phyloP scores from a whole-genome alignment of 2,113 vertebrate genomes.

The Callorhinus ursinus region DNA sequence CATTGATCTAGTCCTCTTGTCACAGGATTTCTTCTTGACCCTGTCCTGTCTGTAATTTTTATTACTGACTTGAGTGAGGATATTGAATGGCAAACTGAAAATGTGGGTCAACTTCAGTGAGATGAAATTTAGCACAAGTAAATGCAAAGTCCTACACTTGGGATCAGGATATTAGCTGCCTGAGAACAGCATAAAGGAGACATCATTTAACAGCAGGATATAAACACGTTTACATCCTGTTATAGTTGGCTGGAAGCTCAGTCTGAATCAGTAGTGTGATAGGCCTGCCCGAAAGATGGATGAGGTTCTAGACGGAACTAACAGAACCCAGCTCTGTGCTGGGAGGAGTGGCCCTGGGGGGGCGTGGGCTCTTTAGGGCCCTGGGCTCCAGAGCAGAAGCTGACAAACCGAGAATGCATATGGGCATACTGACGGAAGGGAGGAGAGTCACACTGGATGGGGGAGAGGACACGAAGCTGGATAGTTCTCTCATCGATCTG shows the following conservation, averaged over 20 bases:
- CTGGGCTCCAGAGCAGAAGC: background rate
- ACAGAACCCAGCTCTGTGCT: background rate
- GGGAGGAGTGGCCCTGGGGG: background rate
- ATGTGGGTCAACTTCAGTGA: background rate
- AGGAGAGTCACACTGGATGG: background rate
- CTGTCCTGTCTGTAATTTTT: constrained; percentile 5
- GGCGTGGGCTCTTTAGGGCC: background rate
- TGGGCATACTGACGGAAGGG: background rate
- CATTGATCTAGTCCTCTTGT: background rate
- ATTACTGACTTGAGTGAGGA: constrained; percentile 30
- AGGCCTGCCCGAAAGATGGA: background rate
- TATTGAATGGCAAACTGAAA: constrained; percentile 6
- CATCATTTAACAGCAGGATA: constrained; percentile 30
- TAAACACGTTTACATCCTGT: constrained; percentile 9
- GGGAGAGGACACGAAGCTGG: background rate
- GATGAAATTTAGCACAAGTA: constrained; percentile 15
- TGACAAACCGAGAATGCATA: background rate
- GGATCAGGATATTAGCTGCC: background rate
- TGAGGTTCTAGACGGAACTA: background rate
- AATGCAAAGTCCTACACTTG: background rate
- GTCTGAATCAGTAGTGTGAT: background rate
- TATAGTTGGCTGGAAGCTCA: background rate
- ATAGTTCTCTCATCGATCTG: background rate
- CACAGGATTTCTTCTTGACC: constrained; percentile 23
- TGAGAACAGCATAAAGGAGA: background rate